Evolutionary conservation across 2,888 invertebrate genomes (phyloP).

Genomic region (Pemphredon lugubris): DNA sequence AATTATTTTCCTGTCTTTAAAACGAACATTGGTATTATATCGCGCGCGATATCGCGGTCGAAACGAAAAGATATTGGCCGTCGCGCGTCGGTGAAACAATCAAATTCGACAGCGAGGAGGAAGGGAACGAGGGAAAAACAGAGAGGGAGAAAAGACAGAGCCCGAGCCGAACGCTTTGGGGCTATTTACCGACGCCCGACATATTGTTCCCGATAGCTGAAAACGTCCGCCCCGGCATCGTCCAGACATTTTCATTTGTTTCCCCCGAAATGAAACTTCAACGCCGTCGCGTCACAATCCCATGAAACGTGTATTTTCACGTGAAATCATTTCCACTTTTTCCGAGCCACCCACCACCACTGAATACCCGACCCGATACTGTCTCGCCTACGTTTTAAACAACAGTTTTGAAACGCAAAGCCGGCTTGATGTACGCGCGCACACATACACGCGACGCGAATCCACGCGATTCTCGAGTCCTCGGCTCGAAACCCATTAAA

Average conservation of each 20-base stretch:
- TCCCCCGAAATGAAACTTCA: slow-evolving; percentile 40
- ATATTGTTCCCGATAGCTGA: slow-evolving; percentile 50
- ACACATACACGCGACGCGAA: too few relatives aligned
- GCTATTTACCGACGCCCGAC: slow-evolving; percentile 51
- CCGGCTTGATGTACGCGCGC: too few relatives aligned
- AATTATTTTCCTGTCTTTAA: too few relatives aligned
- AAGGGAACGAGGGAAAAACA: background rate
- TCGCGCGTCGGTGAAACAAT: slow-evolving; percentile 36
- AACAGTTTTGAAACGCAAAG: too few relatives aligned
- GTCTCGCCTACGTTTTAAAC: too few relatives aligned
- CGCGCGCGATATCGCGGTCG: background rate
- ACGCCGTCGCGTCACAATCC: slow-evolving; percentile 31
- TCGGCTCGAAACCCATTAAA: too few relatives aligned
- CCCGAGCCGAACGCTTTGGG: slow-evolving; percentile 42
- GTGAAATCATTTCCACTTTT: background rate
- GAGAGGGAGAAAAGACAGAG: slow-evolving; percentile 8
- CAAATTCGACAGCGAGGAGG: slow-evolving; percentile 23
- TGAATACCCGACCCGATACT: too few relatives aligned
- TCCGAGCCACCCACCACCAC: background rate
- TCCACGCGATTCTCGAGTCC: too few relatives aligned
- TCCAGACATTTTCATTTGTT: slow-evolving; percentile 50
- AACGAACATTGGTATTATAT: slow-evolving; percentile 10
- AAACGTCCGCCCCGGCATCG: slow-evolving; percentile 42
- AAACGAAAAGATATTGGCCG: slow-evolving; percentile 19
- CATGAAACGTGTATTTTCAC: background rate